These are phyloP conservation scores for Tetranychus piercei DNA, from an alignment of 2,888 invertebrate genomes.

Conservation along the genomic window DNA sequence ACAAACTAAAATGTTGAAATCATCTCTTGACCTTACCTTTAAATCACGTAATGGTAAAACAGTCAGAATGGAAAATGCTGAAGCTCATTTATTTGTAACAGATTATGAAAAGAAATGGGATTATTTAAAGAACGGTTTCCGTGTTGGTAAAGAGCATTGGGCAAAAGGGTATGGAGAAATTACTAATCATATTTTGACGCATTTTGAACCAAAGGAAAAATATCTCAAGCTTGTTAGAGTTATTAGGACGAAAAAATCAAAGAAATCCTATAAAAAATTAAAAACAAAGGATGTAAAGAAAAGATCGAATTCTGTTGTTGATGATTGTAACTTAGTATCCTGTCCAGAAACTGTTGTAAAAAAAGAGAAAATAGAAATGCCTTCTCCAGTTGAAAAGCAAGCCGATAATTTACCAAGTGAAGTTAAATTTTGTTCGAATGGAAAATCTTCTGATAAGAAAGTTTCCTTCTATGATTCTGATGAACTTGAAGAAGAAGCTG, in stretches of 20 bases:
- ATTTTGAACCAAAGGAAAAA: constrained; percentile 61
- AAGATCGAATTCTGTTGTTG: neutral
- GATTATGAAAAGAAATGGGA: constrained; percentile 54
- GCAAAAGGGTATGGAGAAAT: constrained; percentile 35
- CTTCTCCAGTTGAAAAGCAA: too few relatives aligned
- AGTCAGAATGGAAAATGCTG: constrained; percentile 54
- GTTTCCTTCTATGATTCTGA: constrained; percentile 28
- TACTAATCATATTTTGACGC: constrained; percentile 55
- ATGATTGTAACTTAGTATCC: too few relatives aligned
- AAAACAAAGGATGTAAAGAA: neutral
- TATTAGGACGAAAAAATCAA: constrained; percentile 32
- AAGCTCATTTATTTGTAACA: constrained; percentile 54
- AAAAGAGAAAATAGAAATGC: too few relatives aligned
- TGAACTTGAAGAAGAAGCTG: constrained; percentile 78
- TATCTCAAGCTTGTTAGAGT: constrained; percentile 58
- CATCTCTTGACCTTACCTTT: constrained; percentile 51
- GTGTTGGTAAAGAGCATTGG: constrained; percentile 33
- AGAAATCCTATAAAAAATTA: neutral
- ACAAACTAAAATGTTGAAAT: constrained; percentile 29
- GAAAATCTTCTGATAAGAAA: neutral
- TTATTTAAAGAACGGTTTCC: constrained; percentile 30
- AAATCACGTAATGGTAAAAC: constrained; percentile 58
- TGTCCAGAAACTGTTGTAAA: too few relatives aligned
- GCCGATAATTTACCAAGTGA: neutral
- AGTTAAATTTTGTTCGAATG: neutral